Evolutionary conservation across 2,113 vertebrate genomes (phyloP), one percentile per base, ranked within the genome.

Genomic region (Aegotheles bennettii): DNA sequence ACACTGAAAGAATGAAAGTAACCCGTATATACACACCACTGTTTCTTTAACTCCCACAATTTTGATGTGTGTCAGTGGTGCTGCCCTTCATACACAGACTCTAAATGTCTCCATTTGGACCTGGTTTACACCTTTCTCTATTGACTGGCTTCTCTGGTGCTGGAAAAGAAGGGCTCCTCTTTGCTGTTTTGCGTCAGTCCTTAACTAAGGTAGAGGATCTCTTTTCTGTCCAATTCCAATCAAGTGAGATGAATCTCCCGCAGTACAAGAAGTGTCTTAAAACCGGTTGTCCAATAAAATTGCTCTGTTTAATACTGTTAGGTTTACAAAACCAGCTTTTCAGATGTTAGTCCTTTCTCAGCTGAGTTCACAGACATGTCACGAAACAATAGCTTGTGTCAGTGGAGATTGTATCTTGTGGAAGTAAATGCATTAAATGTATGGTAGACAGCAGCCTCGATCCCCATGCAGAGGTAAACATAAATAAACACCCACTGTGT

Each of bases 401-500:
- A 84, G 61, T 53, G 69, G 69, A 85, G 90, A 77, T 10, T 77
- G 74, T 70, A 87, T 51, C 54, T 89, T 73, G 48, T 85, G 83
- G 38, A 75, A 93, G 51, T 79, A 91, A 85, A 79, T 75, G 59
- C 91, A 92, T 95, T 91, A 94, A 88, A 81, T 16, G 64, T 89
- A 75, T 80, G 74, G 74, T 89, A 65, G 80, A 33, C n/a, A n/a
- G 74, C 40, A 67, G 82, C 71, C 38, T 92, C 65, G 36, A 97
- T 95, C 88, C 54, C 57, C 57, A 24, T 61, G 79, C 20, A 91
- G 90, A 96, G 79, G 94, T 86, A 95, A 97, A 97, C 51, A 83
- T 93, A 95, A 96, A 97, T 94, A 97, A 91, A 96, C 70, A 77
- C 91, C 65, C 28, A 56, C 89, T 83, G 94, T 35, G 94, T 11